These are phyloP conservation scores for Phrynocephalus vlangalii DNA, from an alignment of 2,797 vertebrate genomes.

Conservation along the genomic window DNA sequence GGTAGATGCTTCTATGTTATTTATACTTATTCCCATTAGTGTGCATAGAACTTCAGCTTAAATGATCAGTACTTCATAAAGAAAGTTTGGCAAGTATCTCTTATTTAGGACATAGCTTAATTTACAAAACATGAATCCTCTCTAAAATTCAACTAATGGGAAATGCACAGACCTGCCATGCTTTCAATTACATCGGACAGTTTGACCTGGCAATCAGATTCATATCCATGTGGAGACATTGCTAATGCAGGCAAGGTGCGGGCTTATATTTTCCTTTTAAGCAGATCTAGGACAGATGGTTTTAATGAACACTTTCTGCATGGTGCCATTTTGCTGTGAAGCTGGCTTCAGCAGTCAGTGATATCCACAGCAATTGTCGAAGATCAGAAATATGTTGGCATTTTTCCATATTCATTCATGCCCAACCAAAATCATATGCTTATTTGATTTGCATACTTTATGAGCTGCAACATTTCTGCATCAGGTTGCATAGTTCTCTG, in stretches of 20 bases:
- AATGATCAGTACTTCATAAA: constrained; percentile 11
- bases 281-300: background rate
- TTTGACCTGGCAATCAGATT: background rate
- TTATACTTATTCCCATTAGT: background rate
- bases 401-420: background rate
- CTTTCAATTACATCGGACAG: background rate
- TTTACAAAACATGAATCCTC: background rate
- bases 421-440: background rate
- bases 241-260: background rate
- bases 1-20: background rate
- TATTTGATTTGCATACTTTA: background rate
- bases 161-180: background rate
- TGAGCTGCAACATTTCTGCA: constrained; percentile 3
- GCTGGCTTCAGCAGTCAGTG: background rate
- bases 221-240: background rate
- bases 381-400: background rate
- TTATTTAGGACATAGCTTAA: constrained; percentile 16
- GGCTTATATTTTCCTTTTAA: background rate
- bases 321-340: background rate
- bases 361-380: background rate
- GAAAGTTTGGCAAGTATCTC: background rate
- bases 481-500: background rate
- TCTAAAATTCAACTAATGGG: background rate
- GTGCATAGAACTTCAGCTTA: background rate
- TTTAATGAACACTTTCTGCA: background rate